Percentiles rank a stretch among this genome's conserved stretches.
Conservation (phyloP, 2,888 invertebrate genomes). For the Chymomyza procnemis region DNA sequence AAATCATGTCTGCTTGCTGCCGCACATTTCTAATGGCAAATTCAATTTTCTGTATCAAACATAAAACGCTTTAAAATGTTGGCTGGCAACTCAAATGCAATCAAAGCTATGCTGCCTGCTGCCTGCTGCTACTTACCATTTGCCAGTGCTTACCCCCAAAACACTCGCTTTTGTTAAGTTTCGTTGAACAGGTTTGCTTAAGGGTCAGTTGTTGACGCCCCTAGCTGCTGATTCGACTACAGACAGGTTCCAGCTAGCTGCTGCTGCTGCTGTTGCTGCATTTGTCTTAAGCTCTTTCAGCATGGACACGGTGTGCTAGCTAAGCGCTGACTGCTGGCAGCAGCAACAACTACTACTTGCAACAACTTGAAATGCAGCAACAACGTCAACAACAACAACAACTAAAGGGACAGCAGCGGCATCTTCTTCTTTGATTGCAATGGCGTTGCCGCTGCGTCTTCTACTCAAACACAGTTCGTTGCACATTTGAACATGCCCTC, state of each 20-base stretch:
- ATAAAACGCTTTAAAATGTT: slow-evolving; percentile 52
- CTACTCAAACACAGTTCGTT: slow-evolving; percentile 68
- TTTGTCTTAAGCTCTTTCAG: slow-evolving; percentile 56
- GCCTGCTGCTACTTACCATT: not conserved
- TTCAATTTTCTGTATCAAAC: slow-evolving; percentile 56
- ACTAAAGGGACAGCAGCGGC: slow-evolving; percentile 32
- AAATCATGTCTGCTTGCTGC: slow-evolving; percentile 1
- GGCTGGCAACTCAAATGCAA: slow-evolving; percentile 26
- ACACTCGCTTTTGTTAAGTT: not conserved
- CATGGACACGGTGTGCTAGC: slow-evolving; percentile 13
- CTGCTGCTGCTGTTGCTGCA: slow-evolving; percentile 35
- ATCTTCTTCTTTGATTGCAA: slow-evolving; percentile 58
- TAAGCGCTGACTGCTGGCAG: not conserved
- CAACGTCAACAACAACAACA: not conserved
- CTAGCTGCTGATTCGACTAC: not conserved
- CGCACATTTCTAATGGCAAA: slow-evolving; percentile 46
- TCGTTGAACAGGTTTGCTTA: slow-evolving; percentile 45
- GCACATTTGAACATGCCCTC: slow-evolving; percentile 73
- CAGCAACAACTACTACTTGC: not conserved
- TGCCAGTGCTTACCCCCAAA: not conserved
- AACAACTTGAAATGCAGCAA: too few species aligned
- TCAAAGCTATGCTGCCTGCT: slow-evolving; percentile 12
- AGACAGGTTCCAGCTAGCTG: slow-evolving; percentile 9
- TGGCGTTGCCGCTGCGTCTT: slow-evolving; percentile 45
- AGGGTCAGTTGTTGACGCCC: slow-evolving; percentile 46